These are phyloP conservation scores for Lithobates pipiens DNA, from an alignment of 2,797 vertebrate genomes.

Conservation along the genomic window DNA sequence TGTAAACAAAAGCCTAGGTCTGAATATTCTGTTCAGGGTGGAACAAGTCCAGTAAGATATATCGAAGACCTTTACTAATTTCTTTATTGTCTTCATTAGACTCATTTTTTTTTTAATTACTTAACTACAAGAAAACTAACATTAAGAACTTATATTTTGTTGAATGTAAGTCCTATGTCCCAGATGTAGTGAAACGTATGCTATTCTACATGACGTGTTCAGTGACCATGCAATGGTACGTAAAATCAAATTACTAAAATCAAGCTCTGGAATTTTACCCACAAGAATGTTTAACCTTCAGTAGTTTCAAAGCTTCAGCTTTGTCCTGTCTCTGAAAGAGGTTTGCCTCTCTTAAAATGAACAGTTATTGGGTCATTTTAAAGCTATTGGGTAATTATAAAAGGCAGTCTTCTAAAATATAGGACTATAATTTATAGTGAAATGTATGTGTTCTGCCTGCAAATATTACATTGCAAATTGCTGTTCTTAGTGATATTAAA, in stretches of 20 bases:
- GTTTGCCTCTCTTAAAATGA: background rate
- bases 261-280: conserved; percentile 17
- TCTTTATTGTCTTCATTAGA: no score
- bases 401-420: background rate
- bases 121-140: background rate
- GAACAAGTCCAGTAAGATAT: no score
- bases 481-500: no score
- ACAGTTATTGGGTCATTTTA: background rate
- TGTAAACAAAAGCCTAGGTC: no score
- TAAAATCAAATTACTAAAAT: conserved; percentile 41
- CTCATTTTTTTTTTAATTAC: no score
- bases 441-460: no score
- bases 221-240: conserved; percentile 47
- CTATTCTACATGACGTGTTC: conserved; percentile 27
- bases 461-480: no score
- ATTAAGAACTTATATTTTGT: conserved; percentile 3
- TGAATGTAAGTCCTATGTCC: conserved; percentile 19
- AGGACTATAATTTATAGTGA: background rate
- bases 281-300: conserved; percentile 34
- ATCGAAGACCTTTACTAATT: no score
- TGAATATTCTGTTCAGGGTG: no score
- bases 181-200: conserved; percentile 7
- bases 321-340: background rate
- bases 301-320: background rate
- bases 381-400: background rate